Evolutionary conservation across 1,140 invertebrate species (phyloP).

Genomic region (Mamestra configurata): DNA sequence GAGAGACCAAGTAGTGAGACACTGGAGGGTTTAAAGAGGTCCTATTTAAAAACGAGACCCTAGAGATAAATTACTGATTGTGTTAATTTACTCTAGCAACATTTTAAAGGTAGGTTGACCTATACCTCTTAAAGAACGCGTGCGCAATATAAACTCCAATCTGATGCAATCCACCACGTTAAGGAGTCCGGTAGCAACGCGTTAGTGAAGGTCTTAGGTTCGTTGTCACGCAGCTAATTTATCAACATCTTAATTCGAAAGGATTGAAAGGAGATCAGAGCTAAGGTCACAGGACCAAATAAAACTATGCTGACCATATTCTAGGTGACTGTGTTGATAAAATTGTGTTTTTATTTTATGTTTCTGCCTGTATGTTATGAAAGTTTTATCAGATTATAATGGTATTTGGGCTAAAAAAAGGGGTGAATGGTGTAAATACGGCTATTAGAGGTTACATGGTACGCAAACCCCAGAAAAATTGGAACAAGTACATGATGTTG

Average conservation of each 20-base stretch:
- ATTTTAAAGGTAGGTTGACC: not conserved
- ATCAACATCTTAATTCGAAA: constrained; percentile 31
- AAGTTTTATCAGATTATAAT: no score
- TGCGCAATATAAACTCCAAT: constrained; percentile 9
- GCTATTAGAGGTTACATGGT: no score
- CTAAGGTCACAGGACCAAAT: constrained; percentile 40
- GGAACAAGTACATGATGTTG: not conserved
- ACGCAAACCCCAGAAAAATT: no score
- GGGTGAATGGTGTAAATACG: no score
- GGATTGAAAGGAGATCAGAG: constrained; percentile 40
- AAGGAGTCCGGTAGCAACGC: constrained; percentile 12
- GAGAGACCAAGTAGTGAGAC: no score
- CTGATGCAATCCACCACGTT: constrained; percentile 31
- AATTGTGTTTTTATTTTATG: constrained; percentile 14
- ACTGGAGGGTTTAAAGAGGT: no score
- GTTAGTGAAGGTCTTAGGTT: constrained; percentile 12
- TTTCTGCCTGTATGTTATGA: not conserved
- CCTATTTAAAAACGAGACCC: no score
- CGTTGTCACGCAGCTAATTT: constrained; percentile 15
- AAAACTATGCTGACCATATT: constrained; percentile 6
- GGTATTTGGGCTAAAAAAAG: no score
- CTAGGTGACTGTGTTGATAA: not conserved
- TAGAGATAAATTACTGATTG: no score
- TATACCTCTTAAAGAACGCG: not conserved
- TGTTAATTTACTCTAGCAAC: no score